phyloP scores from a whole-genome alignment of 2,113 vertebrate species.

The Antigone vipio region DNA sequence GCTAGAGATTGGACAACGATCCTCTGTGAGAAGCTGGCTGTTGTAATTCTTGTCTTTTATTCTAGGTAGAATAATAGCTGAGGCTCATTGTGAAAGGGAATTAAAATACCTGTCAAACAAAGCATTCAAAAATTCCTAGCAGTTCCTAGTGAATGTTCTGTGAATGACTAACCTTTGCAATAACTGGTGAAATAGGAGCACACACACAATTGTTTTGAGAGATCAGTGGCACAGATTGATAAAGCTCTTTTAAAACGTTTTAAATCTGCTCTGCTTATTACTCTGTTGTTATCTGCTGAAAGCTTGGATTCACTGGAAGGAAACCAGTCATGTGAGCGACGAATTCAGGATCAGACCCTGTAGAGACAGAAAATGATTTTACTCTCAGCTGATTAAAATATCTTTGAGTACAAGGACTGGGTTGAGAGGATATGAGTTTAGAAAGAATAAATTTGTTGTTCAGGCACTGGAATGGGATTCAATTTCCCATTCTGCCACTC shows the following conservation, averaged over 20 bases:
- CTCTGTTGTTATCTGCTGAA: neutral
- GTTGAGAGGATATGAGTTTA: neutral
- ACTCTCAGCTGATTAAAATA: constrained; percentile 19
- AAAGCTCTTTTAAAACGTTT: neutral
- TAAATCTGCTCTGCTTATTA: constrained; percentile 20
- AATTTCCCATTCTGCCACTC: constrained; percentile 31
- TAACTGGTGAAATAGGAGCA: neutral
- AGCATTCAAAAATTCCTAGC: neutral
- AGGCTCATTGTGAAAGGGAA: neutral
- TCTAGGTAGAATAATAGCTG: neutral
- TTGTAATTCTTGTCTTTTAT: neutral
- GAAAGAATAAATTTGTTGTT: constrained; percentile 28
- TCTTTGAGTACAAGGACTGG: neutral
- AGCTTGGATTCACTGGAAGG: neutral
- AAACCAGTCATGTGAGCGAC: neutral
- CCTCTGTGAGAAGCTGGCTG: neutral
- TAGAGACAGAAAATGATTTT: constrained; percentile 11
- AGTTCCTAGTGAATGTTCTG: neutral
- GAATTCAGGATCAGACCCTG: neutral
- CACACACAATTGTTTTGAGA: neutral
- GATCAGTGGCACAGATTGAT: neutral
- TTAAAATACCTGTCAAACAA: neutral
- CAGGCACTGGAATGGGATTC: neutral
- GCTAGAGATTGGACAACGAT: constrained; percentile 8
- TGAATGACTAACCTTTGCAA: constrained; percentile 4